These are phyloP conservation scores for Cebidichthys violaceus DNA, from an alignment of 2,113 vertebrate species.

Conservation along the genomic window DNA sequence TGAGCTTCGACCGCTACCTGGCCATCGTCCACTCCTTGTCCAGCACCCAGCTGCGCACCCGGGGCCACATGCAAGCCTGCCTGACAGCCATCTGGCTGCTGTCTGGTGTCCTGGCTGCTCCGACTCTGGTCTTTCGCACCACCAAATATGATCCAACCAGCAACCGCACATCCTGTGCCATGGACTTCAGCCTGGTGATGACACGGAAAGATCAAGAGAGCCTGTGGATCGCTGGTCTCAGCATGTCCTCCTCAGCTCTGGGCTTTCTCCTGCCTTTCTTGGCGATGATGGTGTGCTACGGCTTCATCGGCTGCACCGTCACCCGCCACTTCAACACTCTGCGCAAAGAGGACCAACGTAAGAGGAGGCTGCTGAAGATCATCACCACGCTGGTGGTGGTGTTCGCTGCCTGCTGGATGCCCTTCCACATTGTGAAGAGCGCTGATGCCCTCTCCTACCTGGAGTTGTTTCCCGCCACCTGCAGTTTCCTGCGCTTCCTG, in stretches of 20 bases:
- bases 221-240: conserved; percentile 86
- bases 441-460: conserved; percentile 86
- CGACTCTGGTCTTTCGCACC: conserved; percentile 86
- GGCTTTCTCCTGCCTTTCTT: conserved; percentile 88
- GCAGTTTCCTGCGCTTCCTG: conserved; percentile 82
- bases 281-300: conserved; percentile 89
- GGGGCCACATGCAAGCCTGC: conserved; percentile 74
- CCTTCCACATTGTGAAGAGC: conserved; percentile 88
- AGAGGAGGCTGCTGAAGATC: conserved; percentile 87
- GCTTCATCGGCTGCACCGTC: conserved; percentile 87
- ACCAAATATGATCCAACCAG: conserved; percentile 61
- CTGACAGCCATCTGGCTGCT: conserved; percentile 83
- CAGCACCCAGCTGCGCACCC: conserved; percentile 83
- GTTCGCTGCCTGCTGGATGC: conserved; percentile 88
- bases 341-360: conserved; percentile 85
- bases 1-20: conserved; percentile 90
- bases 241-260: conserved; percentile 85
- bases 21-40: conserved; percentile 88
- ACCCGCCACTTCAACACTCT: conserved; percentile 87
- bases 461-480: conserved; percentile 79
- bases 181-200: conserved; percentile 85
- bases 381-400: conserved; percentile 88
- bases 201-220: conserved; percentile 63
- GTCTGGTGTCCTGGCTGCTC: conserved; percentile 83
- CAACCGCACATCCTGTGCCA: conserved; percentile 84